A percentile compares a stretch with the other conserved stretches of the same genome.
Conservation (phyloP, 2,888 invertebrate genomes). For the Meteorus colon region DNA sequence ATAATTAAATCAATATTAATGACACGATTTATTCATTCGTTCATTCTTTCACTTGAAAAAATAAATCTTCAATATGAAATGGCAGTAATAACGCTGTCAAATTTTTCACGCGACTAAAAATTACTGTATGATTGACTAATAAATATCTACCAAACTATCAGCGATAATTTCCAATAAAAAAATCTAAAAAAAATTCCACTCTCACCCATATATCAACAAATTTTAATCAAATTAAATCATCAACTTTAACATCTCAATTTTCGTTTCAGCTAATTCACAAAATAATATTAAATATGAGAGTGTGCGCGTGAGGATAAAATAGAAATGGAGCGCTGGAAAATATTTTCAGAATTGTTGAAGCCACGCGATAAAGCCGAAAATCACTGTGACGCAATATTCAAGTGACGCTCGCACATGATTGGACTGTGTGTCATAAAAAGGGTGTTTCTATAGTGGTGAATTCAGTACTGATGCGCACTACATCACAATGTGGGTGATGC, state of each 20-base stretch:
- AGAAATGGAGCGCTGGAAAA: neutral
- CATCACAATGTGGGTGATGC: neutral
- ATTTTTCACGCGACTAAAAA: neutral
- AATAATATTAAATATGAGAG: neutral
- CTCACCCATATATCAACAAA: neutral
- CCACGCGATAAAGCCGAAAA: neutral
- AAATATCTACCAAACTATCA: neutral
- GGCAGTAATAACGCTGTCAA: neutral
- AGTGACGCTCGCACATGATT: slow-evolving; percentile 23
- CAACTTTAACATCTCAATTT: too few relatives aligned
- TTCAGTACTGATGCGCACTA: slow-evolving; percentile 8
- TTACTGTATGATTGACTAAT: neutral
- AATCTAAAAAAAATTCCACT: too few relatives aligned
- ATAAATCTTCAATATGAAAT: too few relatives aligned
- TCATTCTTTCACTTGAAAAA: neutral
- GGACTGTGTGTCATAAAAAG: slow-evolving; percentile 17
- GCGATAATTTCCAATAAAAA: too few relatives aligned
- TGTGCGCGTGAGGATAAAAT: neutral
- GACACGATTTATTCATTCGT: neutral
- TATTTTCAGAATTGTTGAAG: neutral
- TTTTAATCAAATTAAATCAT: neutral
- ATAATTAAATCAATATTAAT: neutral
- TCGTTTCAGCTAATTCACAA: too few relatives aligned
- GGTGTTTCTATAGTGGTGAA: neutral
- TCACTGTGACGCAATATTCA: slow-evolving; percentile 37